Conservation (phyloP, 2,797 vertebrate genomes). For the Sphenopsis melanotis region DNA sequence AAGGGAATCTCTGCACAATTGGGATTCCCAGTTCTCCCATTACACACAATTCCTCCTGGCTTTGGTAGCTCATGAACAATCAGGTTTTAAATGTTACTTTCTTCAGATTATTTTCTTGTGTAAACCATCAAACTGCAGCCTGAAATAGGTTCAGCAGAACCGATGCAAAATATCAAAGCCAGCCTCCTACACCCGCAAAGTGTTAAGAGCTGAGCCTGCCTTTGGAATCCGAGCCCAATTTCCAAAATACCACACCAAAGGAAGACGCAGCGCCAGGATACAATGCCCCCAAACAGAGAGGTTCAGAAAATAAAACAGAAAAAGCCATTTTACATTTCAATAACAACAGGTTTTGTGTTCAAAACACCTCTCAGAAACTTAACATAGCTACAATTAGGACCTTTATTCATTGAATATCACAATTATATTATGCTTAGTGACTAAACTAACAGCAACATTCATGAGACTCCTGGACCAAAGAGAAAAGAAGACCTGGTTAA, state of each 20-base stretch:
- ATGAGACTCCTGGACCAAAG: background rate
- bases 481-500: background rate
- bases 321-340: background rate
- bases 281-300: background rate
- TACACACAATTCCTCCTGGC: background rate
- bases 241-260: constrained; percentile 11
- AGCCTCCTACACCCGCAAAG: constrained; percentile 48
- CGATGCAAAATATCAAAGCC: constrained; percentile 42
- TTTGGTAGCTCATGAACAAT: background rate
- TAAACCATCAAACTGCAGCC: constrained; percentile 23
- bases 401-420: background rate
- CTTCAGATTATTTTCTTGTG: constrained; percentile 28
- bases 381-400: background rate
- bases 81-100: constrained; percentile 5
- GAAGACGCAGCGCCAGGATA: background rate
- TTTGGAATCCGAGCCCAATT: background rate
- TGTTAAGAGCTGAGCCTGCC: constrained; percentile 27
- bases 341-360: background rate
- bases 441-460: background rate
- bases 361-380: background rate
- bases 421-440: background rate
- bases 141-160: constrained; percentile 57
- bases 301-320: background rate
- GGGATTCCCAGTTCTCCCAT: background rate
- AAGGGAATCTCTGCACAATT: background rate